Percentiles rank a stretch among this genome's conserved stretches.
These are phyloP conservation scores for Drosophila quasianomalipes DNA, from an alignment of 2,888 invertebrate species.

Conservation along the genomic window DNA sequence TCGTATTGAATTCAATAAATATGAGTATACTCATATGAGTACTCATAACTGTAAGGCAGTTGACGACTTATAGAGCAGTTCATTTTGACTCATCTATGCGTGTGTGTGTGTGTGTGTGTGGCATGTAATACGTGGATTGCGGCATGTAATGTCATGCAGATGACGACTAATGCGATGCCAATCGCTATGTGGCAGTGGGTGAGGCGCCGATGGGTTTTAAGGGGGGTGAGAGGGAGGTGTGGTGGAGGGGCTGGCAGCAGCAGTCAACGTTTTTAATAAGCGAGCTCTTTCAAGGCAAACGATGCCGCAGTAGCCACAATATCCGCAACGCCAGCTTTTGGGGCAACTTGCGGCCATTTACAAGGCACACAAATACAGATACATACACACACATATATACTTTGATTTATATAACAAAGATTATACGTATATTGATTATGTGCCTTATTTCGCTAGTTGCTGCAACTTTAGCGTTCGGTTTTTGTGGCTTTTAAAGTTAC, in stretches of 20 bases:
- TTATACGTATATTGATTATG: slow-evolving; percentile 48
- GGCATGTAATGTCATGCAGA: slow-evolving; percentile 81
- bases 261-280: slow-evolving; percentile 76
- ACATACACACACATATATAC: background rate
- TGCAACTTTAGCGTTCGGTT: slow-evolving; percentile 64
- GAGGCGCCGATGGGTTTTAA: background rate
- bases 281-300: slow-evolving; percentile 72
- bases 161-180: slow-evolving; percentile 79
- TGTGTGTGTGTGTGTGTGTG: slow-evolving; percentile 30
- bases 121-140: slow-evolving; percentile 78
- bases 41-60: slow-evolving; percentile 61
- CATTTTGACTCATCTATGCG: slow-evolving; percentile 48
- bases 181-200: slow-evolving; percentile 30
- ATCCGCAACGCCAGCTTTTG: slow-evolving; percentile 57
- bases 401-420: slow-evolving; percentile 30
- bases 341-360: slow-evolving; percentile 41
- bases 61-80: slow-evolving; percentile 64
- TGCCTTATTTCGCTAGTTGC: slow-evolving; percentile 57
- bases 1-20: slow-evolving; percentile 79
- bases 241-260: slow-evolving; percentile 15
- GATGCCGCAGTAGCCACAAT: slow-evolving; percentile 69
- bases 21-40: slow-evolving; percentile 35
- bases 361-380: slow-evolving; percentile 11
- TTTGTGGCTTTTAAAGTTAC: slow-evolving; percentile 71
- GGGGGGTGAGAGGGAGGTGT: slow-evolving; percentile 9